A percentile compares a stretch with the other conserved stretches of the same genome.
phyloP scores from a whole-genome alignment of 2,888 invertebrate species.

The Drosophila kokeensis region DNA sequence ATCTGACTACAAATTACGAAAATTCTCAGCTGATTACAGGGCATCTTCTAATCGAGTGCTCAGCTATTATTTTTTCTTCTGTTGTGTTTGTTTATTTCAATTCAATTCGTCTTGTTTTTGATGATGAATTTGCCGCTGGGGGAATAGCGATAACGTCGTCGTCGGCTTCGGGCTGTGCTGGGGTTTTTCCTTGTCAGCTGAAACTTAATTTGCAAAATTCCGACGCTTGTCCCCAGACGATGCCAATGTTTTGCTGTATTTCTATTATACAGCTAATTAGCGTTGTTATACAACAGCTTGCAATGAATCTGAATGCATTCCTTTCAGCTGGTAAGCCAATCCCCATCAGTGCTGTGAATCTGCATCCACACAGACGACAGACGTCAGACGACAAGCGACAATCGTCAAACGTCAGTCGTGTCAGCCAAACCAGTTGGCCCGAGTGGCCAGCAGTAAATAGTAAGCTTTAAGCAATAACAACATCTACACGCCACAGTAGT shows the following conservation, averaged over 20 bases:
- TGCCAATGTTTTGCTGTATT: conserved; percentile 1
- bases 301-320: conserved; percentile 57
- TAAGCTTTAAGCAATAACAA: conserved; percentile 21
- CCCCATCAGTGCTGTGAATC: conserved; percentile 64
- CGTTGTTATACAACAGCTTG: conserved; percentile 49
- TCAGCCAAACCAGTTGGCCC: conserved; percentile 54
- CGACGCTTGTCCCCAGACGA: conserved; percentile 42
- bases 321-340: conserved; percentile 60
- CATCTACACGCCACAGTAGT: background rate
- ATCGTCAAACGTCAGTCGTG: conserved; percentile 5
- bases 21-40: background rate
- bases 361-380: conserved; percentile 45
- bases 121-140: conserved; percentile 9
- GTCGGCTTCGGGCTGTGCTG: background rate
- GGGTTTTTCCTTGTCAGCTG: conserved; percentile 56
- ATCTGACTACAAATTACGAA: background rate
- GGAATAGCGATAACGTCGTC: conserved; percentile 4
- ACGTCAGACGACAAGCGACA: conserved; percentile 26
- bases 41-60: background rate
- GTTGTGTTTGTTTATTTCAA: background rate
- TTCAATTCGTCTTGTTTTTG: conserved; percentile 6
- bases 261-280: conserved; percentile 58
- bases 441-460: conserved; percentile 31
- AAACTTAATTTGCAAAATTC: conserved; percentile 59
- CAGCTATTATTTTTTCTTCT: background rate